phyloP scores from a whole-genome alignment of 2,797 vertebrate species.

The Gadopsis bispinosus region DNA sequence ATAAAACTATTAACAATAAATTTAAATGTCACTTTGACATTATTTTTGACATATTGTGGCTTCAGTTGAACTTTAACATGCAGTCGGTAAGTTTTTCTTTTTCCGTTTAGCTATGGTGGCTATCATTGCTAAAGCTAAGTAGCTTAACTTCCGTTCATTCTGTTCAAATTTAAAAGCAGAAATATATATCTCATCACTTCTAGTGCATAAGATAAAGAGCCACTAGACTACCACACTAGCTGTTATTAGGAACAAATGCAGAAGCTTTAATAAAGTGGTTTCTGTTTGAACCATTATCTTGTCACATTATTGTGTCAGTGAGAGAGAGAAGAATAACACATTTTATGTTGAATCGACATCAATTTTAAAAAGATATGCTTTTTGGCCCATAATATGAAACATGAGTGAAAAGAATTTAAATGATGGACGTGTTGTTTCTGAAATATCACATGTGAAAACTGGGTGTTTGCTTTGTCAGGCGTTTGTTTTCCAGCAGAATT shows the following conservation, averaged over 20 bases:
- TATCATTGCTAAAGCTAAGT: not conserved
- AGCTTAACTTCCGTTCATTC: not conserved
- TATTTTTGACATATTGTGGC: not conserved
- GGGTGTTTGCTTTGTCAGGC: not conserved
- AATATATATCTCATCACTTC: not conserved
- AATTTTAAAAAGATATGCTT: not conserved
- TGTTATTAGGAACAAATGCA: not conserved
- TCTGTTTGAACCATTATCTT: not conserved
- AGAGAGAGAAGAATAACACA: not conserved
- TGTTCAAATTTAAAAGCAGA: not conserved
- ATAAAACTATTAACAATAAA: not conserved
- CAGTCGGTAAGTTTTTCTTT: no score
- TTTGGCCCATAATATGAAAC: not conserved
- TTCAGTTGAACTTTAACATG: not conserved
- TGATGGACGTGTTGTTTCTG: not conserved
- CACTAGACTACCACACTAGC: no score
- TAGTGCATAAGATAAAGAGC: not conserved
- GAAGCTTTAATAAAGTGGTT: constrained; percentile 21
- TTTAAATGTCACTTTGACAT: not conserved
- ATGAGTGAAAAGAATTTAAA: not conserved
- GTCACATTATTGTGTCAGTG: constrained; percentile 13
- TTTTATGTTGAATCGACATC: not conserved
- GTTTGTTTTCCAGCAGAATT: not conserved
- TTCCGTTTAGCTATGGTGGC: not conserved
- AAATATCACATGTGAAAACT: not conserved